A percentile compares a stretch with the other conserved stretches of the same genome.
phyloP scores from a whole-genome alignment of 1,140 invertebrate genomes.

The Homarus americanus region DNA sequence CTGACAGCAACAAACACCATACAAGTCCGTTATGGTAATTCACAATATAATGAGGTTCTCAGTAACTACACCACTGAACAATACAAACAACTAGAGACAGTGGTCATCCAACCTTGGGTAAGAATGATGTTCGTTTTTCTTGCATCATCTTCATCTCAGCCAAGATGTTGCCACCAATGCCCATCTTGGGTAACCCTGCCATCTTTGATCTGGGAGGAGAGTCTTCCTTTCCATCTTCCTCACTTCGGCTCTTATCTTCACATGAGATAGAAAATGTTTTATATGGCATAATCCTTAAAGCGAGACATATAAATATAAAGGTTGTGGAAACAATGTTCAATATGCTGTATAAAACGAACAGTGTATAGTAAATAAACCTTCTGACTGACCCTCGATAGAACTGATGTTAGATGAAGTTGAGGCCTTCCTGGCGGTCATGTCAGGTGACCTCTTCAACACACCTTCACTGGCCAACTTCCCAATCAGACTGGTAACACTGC shows the following conservation, averaged over 20 bases:
- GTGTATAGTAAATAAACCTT: no score
- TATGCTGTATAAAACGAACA: no score
- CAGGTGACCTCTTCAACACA: slow-evolving; percentile 65
- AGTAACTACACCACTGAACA: no score
- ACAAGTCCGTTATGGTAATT: no score
- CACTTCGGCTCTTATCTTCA: slow-evolving; percentile 53
- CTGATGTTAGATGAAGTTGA: slow-evolving; percentile 66
- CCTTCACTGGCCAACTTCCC: slow-evolving; percentile 58
- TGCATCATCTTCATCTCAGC: slow-evolving; percentile 80
- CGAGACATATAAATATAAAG: not conserved
- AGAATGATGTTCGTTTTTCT: slow-evolving; percentile 78
- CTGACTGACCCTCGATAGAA: slow-evolving; percentile 40
- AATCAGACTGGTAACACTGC: slow-evolving; percentile 68
- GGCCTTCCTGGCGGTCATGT: slow-evolving; percentile 63
- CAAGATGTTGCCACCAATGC: slow-evolving; percentile 77
- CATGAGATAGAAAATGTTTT: not conserved
- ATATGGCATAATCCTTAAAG: no score
- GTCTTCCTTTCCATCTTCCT: slow-evolving; percentile 69
- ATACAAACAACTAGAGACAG: no score
- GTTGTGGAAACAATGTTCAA: no score
- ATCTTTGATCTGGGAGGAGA: slow-evolving; percentile 66
- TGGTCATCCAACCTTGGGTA: slow-evolving; percentile 64
- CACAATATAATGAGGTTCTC: no score
- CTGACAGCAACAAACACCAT: no score
- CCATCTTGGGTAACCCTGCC: slow-evolving; percentile 73